These are phyloP conservation scores for Rhincodon typus DNA, from an alignment of 2,797 vertebrate genomes.

Conservation along the genomic window DNA sequence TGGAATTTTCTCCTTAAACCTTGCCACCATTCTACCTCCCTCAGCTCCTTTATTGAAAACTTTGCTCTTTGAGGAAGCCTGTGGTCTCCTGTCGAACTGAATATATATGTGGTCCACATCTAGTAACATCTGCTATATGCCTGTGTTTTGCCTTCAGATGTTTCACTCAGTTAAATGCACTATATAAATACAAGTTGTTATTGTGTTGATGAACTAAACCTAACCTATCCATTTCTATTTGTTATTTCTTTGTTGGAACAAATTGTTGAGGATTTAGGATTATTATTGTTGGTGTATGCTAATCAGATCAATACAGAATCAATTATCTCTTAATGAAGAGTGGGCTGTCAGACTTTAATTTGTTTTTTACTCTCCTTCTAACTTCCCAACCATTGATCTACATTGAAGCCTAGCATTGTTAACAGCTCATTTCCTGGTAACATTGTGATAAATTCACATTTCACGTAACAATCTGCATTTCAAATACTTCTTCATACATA, in stretches of 20 bases:
- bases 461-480: slow-evolving; percentile 16
- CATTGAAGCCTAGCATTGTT: background rate
- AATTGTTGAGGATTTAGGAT: background rate
- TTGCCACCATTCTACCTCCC: background rate
- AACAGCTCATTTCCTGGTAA: background rate
- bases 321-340: slow-evolving; percentile 11
- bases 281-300: background rate
- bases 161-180: no score
- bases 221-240: background rate
- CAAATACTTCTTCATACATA: slow-evolving; percentile 19
- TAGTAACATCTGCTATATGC: background rate
- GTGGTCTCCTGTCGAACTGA: no score
- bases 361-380: slow-evolving; percentile 6
- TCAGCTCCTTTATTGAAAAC: background rate
- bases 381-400: slow-evolving; percentile 12
- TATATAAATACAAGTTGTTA: background rate
- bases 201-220: no score
- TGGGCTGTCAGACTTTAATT: slow-evolving; percentile 4
- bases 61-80: background rate
- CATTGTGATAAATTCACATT: slow-evolving; percentile 19
- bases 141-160: background rate
- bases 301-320: slow-evolving; percentile 16
- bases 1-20: background rate
- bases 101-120: background rate
- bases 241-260: background rate